Evolutionary conservation across 2,113 vertebrate genomes (phyloP).

Genomic region (Pithys albifrons): DNA sequence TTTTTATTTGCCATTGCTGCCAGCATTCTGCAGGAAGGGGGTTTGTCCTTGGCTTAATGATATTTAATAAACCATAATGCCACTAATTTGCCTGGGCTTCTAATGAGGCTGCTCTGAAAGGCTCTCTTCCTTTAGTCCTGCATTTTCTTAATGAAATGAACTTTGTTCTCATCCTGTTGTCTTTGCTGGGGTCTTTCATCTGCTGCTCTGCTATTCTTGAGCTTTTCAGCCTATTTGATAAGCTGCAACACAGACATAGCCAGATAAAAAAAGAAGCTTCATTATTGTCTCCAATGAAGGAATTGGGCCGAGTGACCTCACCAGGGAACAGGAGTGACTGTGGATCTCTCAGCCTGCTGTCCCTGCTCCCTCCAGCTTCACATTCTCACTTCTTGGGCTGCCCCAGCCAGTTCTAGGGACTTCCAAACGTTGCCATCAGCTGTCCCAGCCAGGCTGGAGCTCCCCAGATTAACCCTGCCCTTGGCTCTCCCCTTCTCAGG

Average conservation of each 20-base stretch:
- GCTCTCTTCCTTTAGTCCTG: background rate
- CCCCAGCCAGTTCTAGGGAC: background rate
- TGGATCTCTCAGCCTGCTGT: background rate
- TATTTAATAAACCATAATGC: constrained; percentile 33
- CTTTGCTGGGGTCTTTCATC: background rate
- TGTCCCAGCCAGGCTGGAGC: background rate
- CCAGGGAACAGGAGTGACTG: background rate
- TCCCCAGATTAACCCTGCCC: background rate
- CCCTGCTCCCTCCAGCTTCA: background rate
- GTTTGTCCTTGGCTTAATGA: constrained; percentile 5
- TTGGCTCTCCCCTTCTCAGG: background rate
- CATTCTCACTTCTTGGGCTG: background rate
- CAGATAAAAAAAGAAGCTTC: background rate
- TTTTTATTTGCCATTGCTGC: background rate
- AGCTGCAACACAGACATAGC: background rate
- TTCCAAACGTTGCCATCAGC: background rate
- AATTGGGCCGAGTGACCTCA: background rate
- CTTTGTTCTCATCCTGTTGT: background rate
- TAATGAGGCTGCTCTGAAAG: background rate
- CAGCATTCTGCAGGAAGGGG: background rate
- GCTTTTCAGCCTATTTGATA: background rate
- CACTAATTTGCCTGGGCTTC: background rate
- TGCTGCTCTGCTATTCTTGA: background rate
- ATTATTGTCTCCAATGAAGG: constrained; percentile 19
- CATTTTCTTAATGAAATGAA: constrained; percentile 1